These are phyloP conservation scores for Bambusicola thoracicus DNA, from an alignment of 2,113 vertebrate species.

Conservation along the genomic window DNA sequence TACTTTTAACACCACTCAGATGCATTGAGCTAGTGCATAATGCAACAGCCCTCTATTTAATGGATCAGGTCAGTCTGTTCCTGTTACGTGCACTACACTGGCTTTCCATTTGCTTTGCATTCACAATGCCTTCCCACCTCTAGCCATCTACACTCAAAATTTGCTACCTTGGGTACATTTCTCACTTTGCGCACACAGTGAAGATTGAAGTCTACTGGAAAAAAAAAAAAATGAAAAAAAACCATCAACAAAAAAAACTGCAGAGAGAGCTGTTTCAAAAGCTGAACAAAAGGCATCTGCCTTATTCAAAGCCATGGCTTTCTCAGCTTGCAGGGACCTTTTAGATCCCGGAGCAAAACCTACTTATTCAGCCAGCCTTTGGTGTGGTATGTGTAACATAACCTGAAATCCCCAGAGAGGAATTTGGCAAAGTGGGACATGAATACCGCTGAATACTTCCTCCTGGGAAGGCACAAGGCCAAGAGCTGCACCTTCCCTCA, in stretches of 20 bases:
- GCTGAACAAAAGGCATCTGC: not conserved
- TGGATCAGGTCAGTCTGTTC: conserved; percentile 44
- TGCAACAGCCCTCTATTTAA: conserved; percentile 54
- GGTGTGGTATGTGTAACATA: not conserved
- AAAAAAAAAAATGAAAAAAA: not conserved
- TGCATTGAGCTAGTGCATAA: conserved; percentile 58
- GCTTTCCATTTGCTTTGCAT: not conserved
- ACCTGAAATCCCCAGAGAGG: conserved; percentile 13
- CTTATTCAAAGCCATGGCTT: not conserved
- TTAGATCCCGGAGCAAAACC: not conserved
- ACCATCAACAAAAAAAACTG: too few relatives aligned
- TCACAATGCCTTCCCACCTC: not conserved
- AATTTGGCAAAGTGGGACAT: not conserved
- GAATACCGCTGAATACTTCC: not conserved
- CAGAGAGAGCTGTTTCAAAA: not conserved
- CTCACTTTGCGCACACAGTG: not conserved
- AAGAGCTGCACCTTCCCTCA: conserved; percentile 12
- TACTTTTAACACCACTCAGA: conserved; percentile 26
- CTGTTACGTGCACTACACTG: conserved; percentile 59
- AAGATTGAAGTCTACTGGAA: not conserved
- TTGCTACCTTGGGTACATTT: not conserved
- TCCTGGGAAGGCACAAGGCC: not conserved
- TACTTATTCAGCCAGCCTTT: not conserved
- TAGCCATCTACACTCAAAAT: not conserved
- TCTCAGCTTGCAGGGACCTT: not conserved